These are phyloP conservation scores for Icerya purchasi DNA, from an alignment of 2,888 invertebrate genomes.

Conservation along the genomic window DNA sequence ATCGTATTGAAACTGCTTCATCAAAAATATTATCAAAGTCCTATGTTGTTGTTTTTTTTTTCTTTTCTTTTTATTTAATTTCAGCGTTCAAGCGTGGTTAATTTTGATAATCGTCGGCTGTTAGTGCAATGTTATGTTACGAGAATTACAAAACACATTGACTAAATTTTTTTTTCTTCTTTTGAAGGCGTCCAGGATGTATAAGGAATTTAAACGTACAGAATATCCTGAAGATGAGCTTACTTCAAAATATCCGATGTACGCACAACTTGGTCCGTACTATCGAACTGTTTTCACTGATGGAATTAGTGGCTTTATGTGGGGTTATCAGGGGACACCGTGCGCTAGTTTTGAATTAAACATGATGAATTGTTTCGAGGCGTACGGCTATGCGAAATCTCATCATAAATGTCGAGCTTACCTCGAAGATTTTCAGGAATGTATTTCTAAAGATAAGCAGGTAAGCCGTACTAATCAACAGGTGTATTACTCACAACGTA, in stretches of 20 bases:
- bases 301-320: neutral
- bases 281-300: neutral
- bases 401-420: slow-evolving; percentile 9
- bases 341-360: slow-evolving; percentile 14
- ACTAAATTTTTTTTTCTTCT: too few species aligned
- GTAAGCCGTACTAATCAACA: too few species aligned
- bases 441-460: slow-evolving; percentile 12
- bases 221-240: neutral
- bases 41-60: too few species aligned
- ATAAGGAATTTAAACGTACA: neutral
- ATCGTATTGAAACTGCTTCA: too few species aligned
- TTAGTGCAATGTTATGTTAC: too few species aligned
- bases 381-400: slow-evolving; percentile 11
- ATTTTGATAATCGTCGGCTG: too few species aligned
- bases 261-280: neutral
- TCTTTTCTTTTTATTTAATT: too few species aligned
- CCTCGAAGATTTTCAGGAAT: slow-evolving; percentile 14
- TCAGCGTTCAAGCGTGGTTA: too few species aligned
- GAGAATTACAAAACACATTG: too few species aligned
- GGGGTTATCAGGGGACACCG: neutral
- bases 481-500: too few species aligned
- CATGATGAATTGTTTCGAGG: slow-evolving; percentile 13
- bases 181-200: too few species aligned
- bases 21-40: too few species aligned
- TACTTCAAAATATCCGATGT: neutral